Conservation (phyloP, 2,888 invertebrate species). For the Leptothorax acervorum region DNA sequence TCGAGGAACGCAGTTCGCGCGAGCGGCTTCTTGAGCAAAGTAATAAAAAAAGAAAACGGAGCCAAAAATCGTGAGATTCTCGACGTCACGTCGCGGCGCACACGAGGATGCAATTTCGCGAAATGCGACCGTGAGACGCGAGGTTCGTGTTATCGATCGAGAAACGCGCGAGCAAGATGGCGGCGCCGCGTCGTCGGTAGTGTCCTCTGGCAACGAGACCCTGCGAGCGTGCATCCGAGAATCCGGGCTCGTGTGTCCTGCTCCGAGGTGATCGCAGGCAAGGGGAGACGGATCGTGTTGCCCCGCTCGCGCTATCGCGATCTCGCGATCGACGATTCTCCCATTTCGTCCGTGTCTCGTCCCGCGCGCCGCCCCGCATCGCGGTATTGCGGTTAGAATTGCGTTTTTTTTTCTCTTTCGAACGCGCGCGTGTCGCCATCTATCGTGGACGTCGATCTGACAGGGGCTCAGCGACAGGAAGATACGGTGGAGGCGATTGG, state of each 20-base stretch:
- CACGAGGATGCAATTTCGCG: too few relatives aligned
- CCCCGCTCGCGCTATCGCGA: not conserved
- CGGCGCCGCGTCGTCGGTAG: not conserved
- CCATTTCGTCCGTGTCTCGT: not conserved
- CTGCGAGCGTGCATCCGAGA: not conserved
- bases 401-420: constrained; percentile 77
- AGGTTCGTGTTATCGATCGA: constrained; percentile 23
- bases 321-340: not conserved
- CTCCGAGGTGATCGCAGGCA: constrained; percentile 54
- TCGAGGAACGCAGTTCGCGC: not conserved
- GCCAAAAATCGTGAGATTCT: not conserved
- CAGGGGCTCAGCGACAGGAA: constrained; percentile 57
- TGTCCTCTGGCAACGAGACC: constrained; percentile 2
- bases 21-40: not conserved
- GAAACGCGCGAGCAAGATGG: constrained; percentile 21
- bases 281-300: constrained; percentile 10
- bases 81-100: too few relatives aligned
- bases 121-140: not conserved
- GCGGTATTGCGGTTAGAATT: constrained; percentile 79
- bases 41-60: not conserved
- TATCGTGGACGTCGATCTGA: constrained; percentile 74
- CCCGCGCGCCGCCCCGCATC: not conserved
- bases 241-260: constrained; percentile 45
- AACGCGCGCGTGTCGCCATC: constrained; percentile 80
- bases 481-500: constrained; percentile 82